phyloP scores from a whole-genome alignment of 2,888 invertebrate species.

The Ophonus ardosiacus region DNA sequence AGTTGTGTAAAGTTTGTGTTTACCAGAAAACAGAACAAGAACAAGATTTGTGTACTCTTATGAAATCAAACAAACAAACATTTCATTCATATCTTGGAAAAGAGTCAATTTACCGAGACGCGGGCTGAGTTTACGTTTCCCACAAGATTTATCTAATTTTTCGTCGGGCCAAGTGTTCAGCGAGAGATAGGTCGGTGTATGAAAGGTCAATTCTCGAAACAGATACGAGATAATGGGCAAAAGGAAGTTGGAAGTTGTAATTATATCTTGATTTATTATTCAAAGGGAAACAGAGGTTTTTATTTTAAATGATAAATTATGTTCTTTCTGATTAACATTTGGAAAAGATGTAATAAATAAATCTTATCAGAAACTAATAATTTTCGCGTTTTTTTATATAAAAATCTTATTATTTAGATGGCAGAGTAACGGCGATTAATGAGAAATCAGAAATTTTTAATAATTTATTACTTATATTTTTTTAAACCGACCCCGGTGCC shows the following conservation, averaged over 20 bases:
- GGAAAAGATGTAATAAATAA: not conserved
- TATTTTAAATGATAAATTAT: not conserved
- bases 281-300: not conserved
- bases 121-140: constrained; percentile 19
- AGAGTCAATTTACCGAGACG: constrained; percentile 25
- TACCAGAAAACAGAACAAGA: constrained; percentile 28
- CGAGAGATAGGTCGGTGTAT: not conserved
- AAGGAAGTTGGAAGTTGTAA: not conserved
- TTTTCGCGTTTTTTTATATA: not conserved
- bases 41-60: not conserved
- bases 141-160: constrained; percentile 9
- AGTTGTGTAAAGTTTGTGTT: constrained; percentile 26
- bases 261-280: not conserved
- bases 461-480: no score
- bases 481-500: no score
- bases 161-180: constrained; percentile 2
- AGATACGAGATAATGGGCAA: not conserved
- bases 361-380: not conserved
- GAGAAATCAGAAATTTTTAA: no score
- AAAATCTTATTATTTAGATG: not conserved
- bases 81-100: constrained; percentile 42
- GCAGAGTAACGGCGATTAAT: not conserved
- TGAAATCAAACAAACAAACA: constrained; percentile 32
- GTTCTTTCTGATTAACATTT: not conserved
- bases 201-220: not conserved